Percentiles rank a stretch among this genome's conserved stretches.
Conservation (phyloP, 2,888 invertebrate species). For the Lutraria lutraria region DNA sequence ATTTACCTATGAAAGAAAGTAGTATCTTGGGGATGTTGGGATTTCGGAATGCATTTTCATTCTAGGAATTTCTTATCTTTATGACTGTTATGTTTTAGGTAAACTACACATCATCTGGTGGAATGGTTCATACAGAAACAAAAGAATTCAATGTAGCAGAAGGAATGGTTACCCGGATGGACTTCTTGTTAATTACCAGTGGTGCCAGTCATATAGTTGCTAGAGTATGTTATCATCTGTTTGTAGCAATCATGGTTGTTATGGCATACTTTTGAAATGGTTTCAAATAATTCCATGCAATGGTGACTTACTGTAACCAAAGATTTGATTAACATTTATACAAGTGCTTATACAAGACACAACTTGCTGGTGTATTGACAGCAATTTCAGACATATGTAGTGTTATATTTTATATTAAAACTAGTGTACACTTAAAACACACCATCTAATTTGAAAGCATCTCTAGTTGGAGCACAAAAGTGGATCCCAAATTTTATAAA, state of each 20-base stretch:
- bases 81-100: background rate
- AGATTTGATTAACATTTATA: no score
- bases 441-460: no score
- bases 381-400: no score
- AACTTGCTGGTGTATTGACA: no score
- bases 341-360: no score
- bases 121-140: background rate
- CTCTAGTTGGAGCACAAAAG: no score
- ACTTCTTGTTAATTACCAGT: background rate
- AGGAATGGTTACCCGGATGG: background rate
- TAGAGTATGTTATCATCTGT: background rate
- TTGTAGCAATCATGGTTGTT: background rate
- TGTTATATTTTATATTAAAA: no score
- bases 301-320: no score
- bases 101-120: background rate
- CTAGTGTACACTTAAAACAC: no score
- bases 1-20: no score
- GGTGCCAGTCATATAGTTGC: background rate
- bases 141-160: background rate
- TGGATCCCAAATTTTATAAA: no score
- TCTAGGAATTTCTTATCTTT: background rate
- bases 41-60: background rate
- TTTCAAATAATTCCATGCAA: background rate
- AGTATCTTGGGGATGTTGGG: background rate
- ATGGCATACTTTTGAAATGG: background rate